Evolutionary conservation across 2,797 vertebrate species (phyloP).

Genomic region (Dallia pectoralis): DNA sequence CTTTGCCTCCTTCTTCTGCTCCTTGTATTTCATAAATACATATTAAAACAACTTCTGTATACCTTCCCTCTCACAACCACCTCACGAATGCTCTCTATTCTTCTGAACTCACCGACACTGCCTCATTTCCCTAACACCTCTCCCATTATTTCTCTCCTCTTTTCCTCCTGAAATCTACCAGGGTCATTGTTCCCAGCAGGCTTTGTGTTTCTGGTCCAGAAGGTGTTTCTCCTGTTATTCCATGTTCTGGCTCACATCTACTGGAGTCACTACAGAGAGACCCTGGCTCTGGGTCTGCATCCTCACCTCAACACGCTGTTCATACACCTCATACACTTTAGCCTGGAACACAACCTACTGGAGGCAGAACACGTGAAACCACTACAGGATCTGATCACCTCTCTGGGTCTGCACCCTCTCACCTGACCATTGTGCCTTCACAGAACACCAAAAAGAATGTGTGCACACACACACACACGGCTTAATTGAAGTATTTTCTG

Average conservation of each 20-base stretch:
- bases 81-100: neutral
- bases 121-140: neutral
- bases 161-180: conserved; percentile 38
- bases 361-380: conserved; percentile 73
- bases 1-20: too few relatives aligned
- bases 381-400: conserved; percentile 74
- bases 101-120: too few relatives aligned
- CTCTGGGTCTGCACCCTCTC: conserved; percentile 54
- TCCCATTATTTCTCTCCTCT: neutral
- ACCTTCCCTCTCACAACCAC: neutral
- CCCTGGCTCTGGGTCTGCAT: conserved; percentile 73
- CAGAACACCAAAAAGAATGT: neutral
- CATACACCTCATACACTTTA: conserved; percentile 77
- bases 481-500: neutral
- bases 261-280: conserved; percentile 77
- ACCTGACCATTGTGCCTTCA: neutral
- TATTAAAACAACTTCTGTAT: neutral
- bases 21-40: too few relatives aligned
- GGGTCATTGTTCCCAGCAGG: conserved; percentile 74
- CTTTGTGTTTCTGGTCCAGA: conserved; percentile 78
- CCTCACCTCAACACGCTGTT: conserved; percentile 83
- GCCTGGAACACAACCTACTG: conserved; percentile 74
- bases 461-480: neutral
- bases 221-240: conserved; percentile 79
- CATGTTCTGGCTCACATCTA: conserved; percentile 82